Evolutionary conservation across 2,113 vertebrate genomes (phyloP).

Genomic region (Lepus americanus): DNA sequence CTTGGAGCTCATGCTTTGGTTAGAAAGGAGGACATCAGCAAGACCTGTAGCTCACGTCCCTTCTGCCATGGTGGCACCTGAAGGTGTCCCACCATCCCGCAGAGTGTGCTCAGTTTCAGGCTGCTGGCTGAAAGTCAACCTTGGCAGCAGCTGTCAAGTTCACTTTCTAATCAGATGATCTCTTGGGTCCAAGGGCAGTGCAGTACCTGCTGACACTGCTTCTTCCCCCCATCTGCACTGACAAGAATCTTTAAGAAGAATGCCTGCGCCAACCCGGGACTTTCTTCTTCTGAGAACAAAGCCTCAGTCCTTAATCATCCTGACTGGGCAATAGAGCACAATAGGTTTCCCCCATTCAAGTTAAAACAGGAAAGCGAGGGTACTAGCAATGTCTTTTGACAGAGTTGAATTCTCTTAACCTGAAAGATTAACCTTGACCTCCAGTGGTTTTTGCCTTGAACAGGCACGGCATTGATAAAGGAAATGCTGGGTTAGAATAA

Average conservation of each 20-base stretch:
- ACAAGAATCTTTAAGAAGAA: neutral
- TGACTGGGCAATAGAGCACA: accelerated
- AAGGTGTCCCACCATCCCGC: neutral
- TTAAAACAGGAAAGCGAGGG: neutral
- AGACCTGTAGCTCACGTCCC: accelerated
- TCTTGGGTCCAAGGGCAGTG: neutral
- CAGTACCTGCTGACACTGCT: too few relatives aligned
- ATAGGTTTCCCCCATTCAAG: neutral
- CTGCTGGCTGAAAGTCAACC: neutral
- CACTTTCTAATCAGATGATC: neutral
- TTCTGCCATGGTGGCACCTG: neutral
- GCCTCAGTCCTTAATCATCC: neutral
- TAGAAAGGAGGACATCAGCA: neutral
- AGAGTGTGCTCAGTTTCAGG: neutral
- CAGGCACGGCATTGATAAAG: constrained; percentile 44
- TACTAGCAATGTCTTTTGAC: neutral
- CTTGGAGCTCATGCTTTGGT: neutral
- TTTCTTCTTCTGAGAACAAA: neutral
- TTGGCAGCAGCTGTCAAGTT: too few relatives aligned
- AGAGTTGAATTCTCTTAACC: neutral
- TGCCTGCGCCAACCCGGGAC: neutral
- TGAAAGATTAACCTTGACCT: constrained; percentile 1
- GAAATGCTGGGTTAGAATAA: constrained; percentile 49
- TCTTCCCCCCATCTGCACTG: neutral
- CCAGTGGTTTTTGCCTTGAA: constrained; percentile 32